Percentiles rank a stretch among this genome's conserved stretches.
These are phyloP conservation scores for Echeneis naucrates DNA, from an alignment of 2,797 vertebrate genomes.

Conservation along the genomic window DNA sequence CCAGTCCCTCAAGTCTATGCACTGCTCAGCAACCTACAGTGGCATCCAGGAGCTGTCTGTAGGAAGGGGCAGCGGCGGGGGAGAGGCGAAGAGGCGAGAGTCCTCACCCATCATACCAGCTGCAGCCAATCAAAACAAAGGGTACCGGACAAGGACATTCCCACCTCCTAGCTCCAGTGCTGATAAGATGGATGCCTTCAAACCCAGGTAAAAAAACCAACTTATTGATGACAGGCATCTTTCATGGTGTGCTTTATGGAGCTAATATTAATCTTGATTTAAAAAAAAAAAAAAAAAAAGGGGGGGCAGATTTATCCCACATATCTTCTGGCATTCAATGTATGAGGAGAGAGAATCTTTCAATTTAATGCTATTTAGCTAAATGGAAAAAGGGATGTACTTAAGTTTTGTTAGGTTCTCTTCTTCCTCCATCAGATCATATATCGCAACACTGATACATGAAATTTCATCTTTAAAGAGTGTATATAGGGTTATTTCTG, in stretches of 20 bases:
- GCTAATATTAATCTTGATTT: constrained; percentile 15
- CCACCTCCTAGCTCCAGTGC: constrained; percentile 78
- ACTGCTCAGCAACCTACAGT: constrained; percentile 77
- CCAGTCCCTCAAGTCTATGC: constrained; percentile 80
- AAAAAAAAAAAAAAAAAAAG: too few species aligned
- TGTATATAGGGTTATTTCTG: constrained; percentile 44
- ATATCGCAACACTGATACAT: constrained; percentile 1
- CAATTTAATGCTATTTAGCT: constrained; percentile 21
- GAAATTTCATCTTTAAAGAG: constrained; percentile 23
- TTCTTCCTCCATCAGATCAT: neutral
- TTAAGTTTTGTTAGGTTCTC: too few species aligned
- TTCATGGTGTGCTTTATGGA: constrained; percentile 27
- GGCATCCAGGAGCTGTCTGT: constrained; percentile 79
- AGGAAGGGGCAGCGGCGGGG: constrained; percentile 53
- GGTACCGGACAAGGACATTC: constrained; percentile 87
- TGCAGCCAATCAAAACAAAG: constrained; percentile 82
- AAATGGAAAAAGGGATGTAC: constrained; percentile 8
- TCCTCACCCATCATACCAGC: constrained; percentile 78
- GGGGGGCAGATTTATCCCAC: neutral
- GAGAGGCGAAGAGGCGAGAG: constrained; percentile 81
- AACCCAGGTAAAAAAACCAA: constrained; percentile 76
- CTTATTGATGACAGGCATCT: constrained; percentile 24
- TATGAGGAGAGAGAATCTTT: neutral
- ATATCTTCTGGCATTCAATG: neutral
- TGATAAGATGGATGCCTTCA: constrained; percentile 78